These are phyloP conservation scores for Anas platyrhynchos DNA, from an alignment of 2,113 vertebrate species.

Conservation along the genomic window DNA sequence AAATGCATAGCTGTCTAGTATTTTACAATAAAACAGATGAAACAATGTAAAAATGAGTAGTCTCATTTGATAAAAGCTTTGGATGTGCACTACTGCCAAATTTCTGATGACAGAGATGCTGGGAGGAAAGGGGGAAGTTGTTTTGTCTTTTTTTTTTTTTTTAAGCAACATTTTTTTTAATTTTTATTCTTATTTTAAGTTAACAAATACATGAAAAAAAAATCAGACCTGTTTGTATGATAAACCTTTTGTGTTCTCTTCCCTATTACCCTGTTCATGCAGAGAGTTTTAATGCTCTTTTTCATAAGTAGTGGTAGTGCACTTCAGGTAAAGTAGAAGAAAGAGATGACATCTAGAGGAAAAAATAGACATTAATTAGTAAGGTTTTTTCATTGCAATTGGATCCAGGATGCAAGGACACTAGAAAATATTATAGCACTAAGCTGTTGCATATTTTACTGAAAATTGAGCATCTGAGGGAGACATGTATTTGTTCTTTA, in stretches of 20 bases:
- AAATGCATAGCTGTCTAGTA: conserved; percentile 87
- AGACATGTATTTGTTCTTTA: not conserved
- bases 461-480: not conserved
- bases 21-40: conserved; percentile 91
- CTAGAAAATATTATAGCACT: not conserved
- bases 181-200: conserved; percentile 67
- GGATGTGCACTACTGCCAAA: conserved; percentile 73
- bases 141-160: not conserved
- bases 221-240: conserved; percentile 60
- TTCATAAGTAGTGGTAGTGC: conserved; percentile 74
- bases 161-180: conserved; percentile 42
- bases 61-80: conserved; percentile 78
- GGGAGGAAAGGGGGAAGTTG: conserved; percentile 13
- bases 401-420: not conserved
- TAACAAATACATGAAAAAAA: conserved; percentile 68
- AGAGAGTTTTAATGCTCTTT: conserved; percentile 63
- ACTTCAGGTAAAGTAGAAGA: conserved; percentile 85
- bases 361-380: conserved; percentile 27
- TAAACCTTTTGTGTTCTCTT: conserved; percentile 66
- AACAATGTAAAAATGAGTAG: conserved; percentile 80
- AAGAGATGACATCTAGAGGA: conserved; percentile 80
- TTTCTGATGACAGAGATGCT: conserved; percentile 73
- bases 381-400: not conserved
- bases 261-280: conserved; percentile 70
- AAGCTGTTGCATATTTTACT: not conserved